Conservation (phyloP, 2,113 vertebrate genomes). For the Melospiza melodia region DNA sequence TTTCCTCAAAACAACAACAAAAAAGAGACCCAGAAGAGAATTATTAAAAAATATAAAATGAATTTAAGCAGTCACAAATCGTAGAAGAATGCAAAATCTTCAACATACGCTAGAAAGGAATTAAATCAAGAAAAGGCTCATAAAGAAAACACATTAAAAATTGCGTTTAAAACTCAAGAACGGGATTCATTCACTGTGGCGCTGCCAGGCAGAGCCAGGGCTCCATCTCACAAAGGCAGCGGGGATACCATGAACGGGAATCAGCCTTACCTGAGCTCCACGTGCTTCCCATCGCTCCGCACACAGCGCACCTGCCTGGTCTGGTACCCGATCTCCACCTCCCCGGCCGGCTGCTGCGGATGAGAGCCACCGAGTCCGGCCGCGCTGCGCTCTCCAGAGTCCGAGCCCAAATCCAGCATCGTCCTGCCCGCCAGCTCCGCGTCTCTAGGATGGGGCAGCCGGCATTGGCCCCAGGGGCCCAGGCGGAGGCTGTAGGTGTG, state of each 20-base stretch:
- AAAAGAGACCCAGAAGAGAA: neutral
- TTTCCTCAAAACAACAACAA: neutral
- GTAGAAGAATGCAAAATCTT: neutral
- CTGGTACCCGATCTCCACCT: constrained; percentile 88
- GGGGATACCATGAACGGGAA: neutral
- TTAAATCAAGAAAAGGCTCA: neutral
- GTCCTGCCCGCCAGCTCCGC: constrained; percentile 72
- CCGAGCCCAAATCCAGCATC: constrained; percentile 75
- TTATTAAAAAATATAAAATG: constrained; percentile 3
- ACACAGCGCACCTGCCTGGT: constrained; percentile 87
- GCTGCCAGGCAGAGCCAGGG: neutral
- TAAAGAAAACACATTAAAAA: neutral
- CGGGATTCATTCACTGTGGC: accelerated
- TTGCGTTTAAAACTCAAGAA: neutral
- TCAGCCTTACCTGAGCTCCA: constrained; percentile 84
- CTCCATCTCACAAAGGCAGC: neutral
- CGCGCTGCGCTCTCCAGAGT: constrained; percentile 75
- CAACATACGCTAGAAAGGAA: neutral
- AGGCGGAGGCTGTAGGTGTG: constrained; percentile 89
- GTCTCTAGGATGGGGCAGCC: constrained; percentile 78
- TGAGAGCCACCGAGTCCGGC: constrained; percentile 62
- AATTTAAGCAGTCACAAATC: neutral
- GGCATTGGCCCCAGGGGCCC: constrained; percentile 87
- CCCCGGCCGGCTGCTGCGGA: constrained; percentile 57
- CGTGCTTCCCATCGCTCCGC: constrained; percentile 84